A percentile compares a stretch with the other conserved stretches of the same genome.
Conservation (phyloP, 2,888 invertebrate species). For the Rhopalosiphum nymphaeae region DNA sequence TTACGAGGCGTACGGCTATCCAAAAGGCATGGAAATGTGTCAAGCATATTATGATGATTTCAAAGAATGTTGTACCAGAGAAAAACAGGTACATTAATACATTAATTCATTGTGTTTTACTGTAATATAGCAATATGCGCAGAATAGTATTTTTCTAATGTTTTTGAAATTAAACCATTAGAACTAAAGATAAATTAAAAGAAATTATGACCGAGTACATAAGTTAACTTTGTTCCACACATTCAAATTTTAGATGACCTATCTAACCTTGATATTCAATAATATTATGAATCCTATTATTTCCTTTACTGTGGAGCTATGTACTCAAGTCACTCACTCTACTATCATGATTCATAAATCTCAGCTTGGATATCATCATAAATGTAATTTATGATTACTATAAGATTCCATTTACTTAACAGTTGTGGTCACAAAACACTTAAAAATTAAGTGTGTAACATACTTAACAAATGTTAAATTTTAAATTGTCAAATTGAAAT, state of each 20-base stretch:
- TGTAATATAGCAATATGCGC: neutral
- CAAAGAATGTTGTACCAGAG: slow-evolving; percentile 62
- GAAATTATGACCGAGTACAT: neutral
- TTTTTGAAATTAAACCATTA: neutral
- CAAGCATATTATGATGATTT: slow-evolving; percentile 64
- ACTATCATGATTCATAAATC: neutral
- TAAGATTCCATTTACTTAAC: neutral
- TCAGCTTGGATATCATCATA: neutral
- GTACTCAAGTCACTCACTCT: neutral
- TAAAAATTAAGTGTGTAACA: neutral
- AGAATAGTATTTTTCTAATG: neutral
- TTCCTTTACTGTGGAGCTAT: neutral
- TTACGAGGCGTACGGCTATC: slow-evolving; percentile 65
- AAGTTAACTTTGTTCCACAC: neutral
- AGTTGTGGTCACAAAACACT: neutral
- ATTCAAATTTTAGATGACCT: neutral
- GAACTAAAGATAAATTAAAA: neutral
- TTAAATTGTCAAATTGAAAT: neutral
- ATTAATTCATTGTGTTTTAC: neutral
- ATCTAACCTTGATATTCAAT: too few relatives aligned
- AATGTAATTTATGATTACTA: neutral
- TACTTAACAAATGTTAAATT: neutral
- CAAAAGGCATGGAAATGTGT: slow-evolving; percentile 53
- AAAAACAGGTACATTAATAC: slow-evolving; percentile 55
- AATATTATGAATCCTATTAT: too few relatives aligned